These are phyloP conservation scores for Drosophila tani DNA, from an alignment of 1,140 invertebrate genomes.

Conservation along the genomic window DNA sequence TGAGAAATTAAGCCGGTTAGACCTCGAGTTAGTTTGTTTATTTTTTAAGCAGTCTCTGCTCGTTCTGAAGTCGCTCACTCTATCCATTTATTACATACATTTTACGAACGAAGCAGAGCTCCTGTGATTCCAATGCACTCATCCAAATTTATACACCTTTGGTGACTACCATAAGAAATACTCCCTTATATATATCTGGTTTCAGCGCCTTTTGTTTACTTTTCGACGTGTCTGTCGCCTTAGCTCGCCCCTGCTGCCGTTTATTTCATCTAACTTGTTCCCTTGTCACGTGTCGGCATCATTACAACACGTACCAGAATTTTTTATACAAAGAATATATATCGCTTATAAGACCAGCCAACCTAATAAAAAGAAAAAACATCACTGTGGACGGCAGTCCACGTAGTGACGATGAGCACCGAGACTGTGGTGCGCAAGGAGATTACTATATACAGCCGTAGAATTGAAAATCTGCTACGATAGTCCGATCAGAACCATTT, in stretches of 20 bases:
- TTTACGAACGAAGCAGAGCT: constrained; percentile 3
- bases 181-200: constrained; percentile 77
- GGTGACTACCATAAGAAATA: constrained; percentile 73
- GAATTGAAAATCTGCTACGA: no score
- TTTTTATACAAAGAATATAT: constrained; percentile 80
- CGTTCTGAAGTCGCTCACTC: no score
- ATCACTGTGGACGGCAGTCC: no score
- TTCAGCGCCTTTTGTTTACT: constrained; percentile 78
- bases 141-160: constrained; percentile 82
- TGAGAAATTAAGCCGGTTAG: no score
- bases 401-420: no score
- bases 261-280: constrained; percentile 42
- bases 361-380: constrained; percentile 16
- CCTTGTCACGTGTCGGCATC: constrained; percentile 80
- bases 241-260: constrained; percentile 9
- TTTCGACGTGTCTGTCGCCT: constrained; percentile 31
- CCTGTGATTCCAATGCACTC: constrained; percentile 47
- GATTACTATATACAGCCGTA: no score
- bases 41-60: no score
- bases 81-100: no score
- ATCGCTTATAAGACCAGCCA: constrained; percentile 68
- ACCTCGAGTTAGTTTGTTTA: no score
- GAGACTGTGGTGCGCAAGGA: no score
- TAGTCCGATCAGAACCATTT: no score
- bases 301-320: constrained; percentile 78